Conservation (phyloP, 2,797 vertebrate species). For the Diplodus sargus region DNA sequence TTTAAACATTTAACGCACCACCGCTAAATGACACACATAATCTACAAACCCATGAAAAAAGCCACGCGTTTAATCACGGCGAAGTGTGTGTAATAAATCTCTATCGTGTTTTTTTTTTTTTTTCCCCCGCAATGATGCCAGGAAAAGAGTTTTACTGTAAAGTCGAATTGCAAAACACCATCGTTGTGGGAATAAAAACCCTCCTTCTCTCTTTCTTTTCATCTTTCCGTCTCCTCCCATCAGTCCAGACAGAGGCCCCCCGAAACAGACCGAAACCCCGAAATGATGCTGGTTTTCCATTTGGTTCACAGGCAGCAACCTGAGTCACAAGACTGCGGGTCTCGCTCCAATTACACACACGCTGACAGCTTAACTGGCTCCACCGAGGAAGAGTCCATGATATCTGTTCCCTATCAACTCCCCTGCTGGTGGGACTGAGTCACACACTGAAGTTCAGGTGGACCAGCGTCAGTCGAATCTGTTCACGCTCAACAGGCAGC, state of each 20-base stretch:
- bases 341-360: conserved; percentile 57
- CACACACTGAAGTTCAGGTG: conserved; percentile 65
- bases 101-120: conserved; percentile 22
- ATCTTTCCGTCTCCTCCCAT: conserved; percentile 28
- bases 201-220: conserved; percentile 48
- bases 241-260: conserved; percentile 57
- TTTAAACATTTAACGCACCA: conserved; percentile 24
- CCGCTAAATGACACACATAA: conserved; percentile 42
- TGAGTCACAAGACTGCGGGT: conserved; percentile 71
- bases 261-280: conserved; percentile 49
- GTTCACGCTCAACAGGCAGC: conserved; percentile 54
- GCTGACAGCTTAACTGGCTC: conserved; percentile 66
- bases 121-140: conserved; percentile 40
- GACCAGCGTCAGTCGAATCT: conserved; percentile 50
- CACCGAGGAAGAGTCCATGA: conserved; percentile 47
- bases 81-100: conserved; percentile 37
- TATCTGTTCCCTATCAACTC: conserved; percentile 57
- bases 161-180: conserved; percentile 44
- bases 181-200: conserved; percentile 39
- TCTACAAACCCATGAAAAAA: conserved; percentile 35
- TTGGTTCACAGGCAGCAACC: conserved; percentile 63
- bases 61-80: conserved; percentile 44
- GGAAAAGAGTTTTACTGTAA: conserved; percentile 62
- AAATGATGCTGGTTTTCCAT: conserved; percentile 72
- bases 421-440: conserved; percentile 68